phyloP scores from a whole-genome alignment of 2,888 invertebrate species.

The Dinocampus coccinellae region DNA sequence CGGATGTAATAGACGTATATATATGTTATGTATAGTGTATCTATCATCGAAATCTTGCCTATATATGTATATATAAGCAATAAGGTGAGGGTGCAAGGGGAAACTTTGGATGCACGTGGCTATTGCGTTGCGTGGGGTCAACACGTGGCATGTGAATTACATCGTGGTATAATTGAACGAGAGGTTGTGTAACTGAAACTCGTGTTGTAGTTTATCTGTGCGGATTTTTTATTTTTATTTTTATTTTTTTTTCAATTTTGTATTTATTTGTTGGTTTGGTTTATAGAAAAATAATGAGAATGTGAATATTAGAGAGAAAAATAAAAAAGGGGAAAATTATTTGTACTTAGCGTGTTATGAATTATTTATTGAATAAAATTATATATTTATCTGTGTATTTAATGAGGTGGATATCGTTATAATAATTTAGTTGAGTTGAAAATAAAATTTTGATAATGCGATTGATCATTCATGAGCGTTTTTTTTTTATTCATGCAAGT shows the following conservation, averaged over 20 bases:
- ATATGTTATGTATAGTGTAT: background rate
- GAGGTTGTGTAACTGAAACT: conserved; percentile 37
- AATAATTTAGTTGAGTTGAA: background rate
- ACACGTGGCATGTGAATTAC: conserved; percentile 30
- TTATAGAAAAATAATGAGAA: background rate
- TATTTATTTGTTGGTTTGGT: no score
- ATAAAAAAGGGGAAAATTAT: background rate
- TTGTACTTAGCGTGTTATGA: conserved; percentile 13
- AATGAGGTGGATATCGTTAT: background rate
- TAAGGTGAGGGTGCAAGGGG: background rate
- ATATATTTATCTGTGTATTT: background rate
- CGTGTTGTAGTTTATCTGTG: conserved; percentile 14
- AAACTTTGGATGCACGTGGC: background rate
- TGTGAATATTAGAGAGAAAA: background rate
- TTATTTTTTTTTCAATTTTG: no score
- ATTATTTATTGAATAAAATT: conserved; percentile 2
- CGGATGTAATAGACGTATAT: background rate
- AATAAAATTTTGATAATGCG: background rate
- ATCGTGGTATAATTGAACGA: conserved; percentile 27
- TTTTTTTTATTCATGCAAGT: no score
- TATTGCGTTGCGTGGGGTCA: conserved; percentile 1
- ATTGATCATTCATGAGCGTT: background rate
- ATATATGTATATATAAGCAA: background rate
- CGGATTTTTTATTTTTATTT: no score
- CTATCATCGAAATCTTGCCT: conserved; percentile 5